Evolutionary conservation across 2,113 vertebrate species (phyloP), one percentile per base, ranked within the genome.

Genomic region (Hydrolagus affinis): DNA sequence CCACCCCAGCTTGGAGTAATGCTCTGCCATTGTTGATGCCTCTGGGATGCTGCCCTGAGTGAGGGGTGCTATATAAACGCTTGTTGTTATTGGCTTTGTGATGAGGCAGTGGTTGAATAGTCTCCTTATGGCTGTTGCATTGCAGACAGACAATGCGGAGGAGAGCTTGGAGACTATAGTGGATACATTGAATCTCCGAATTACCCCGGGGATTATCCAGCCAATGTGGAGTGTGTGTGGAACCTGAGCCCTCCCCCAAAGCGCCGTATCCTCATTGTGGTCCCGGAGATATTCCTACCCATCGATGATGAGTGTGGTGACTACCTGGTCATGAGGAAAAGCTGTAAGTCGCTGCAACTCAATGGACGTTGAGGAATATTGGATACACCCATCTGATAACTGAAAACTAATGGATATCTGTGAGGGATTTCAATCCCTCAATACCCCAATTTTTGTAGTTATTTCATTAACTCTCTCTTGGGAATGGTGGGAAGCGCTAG

Each of bases 301-400:
- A 96, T 99, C 86, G 98, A 99, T 87, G 98, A 99, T 0, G 97
- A 99, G 89, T 99, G 98, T 80, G 98, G 97, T 86, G 98, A 99
- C 92, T 99, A 96, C 89, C 89, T 99, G 89, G 98, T 99, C 87
- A 99, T 99, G 98, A 92, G 97, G 85, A 99, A 99, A 91, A 98
- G 96, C 89, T 92, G 98, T 99, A 90, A 94, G 96, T 96, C 87
- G 90, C 60, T 32, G 32, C 28, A 32, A 28, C 44, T 6, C 6
- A 44, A 44, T 44, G 44, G 44, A 44, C 44, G 6, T 44, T 44
- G 44, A 44, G 44, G 44, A 44, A 44, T 3, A 44, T 44, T 44
- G 23, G 32, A 1, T 44, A 19, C 72, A 74, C 15, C 11, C 28
- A 25, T 30, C 70, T 72, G 11, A 0, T 72, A 0, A 72, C 25